Evolutionary conservation across 1,140 invertebrate genomes (phyloP).

Genomic region (Drosophila aff.): DNA sequence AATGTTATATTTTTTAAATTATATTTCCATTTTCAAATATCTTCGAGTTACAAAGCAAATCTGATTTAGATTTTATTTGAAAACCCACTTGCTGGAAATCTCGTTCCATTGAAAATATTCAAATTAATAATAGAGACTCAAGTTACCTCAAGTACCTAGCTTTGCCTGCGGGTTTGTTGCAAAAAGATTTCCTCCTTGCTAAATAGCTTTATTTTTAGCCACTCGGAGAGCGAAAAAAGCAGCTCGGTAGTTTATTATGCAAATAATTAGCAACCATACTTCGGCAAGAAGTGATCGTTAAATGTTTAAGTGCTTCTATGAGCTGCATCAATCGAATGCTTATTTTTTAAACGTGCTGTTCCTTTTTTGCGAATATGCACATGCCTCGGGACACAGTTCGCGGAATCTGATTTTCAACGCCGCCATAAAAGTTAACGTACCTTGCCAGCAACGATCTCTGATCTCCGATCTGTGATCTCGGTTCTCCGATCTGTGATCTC

Average conservation of each 20-base stretch:
- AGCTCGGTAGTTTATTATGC: conserved; percentile 10
- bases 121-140: not conserved
- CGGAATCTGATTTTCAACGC: conserved; percentile 2
- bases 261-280: conserved; percentile 16
- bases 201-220: conserved; percentile 10
- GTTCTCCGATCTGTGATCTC: not conserved
- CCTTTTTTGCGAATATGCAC: not conserved
- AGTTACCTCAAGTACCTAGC: not conserved
- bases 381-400: conserved; percentile 4
- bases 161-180: too few species aligned
- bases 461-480: not conserved
- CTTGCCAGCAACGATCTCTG: not conserved
- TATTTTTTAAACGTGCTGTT: conserved; percentile 7
- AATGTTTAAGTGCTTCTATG: conserved; percentile 12
- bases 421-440: conserved; percentile 28
- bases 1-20: too few species aligned
- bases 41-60: not conserved
- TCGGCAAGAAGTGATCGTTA: conserved; percentile 19
- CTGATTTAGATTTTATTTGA: not conserved
- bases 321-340: conserved; percentile 11
- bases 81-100: not conserved
- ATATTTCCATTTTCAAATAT: not conserved
- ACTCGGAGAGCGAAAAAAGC: not conserved
- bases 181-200: not conserved
- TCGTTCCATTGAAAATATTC: not conserved